These are phyloP conservation scores for Nasalis larvatus DNA, from an alignment of 2,113 vertebrate species.

Conservation along the genomic window DNA sequence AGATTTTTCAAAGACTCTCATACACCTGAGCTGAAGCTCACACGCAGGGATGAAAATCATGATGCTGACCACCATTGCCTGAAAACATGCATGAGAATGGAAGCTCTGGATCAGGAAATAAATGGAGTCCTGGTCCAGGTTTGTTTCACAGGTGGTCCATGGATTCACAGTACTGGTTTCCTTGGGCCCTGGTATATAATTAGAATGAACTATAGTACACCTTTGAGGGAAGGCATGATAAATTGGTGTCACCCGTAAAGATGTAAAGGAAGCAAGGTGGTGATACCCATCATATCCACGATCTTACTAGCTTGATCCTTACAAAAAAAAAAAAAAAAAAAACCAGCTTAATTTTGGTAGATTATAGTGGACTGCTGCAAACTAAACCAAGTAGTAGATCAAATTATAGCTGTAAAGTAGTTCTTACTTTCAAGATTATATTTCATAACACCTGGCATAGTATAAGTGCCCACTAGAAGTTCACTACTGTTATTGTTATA, in stretches of 20 bases:
- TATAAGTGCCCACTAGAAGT: neutral
- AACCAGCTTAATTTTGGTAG: neutral
- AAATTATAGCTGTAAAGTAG: neutral
- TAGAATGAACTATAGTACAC: neutral
- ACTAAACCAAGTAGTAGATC: neutral
- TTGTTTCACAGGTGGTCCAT: neutral
- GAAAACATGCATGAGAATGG: neutral
- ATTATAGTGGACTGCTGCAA: neutral
- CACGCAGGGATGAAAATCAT: neutral
- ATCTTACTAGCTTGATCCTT: neutral
- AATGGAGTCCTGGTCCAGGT: neutral
- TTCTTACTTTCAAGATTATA: neutral
- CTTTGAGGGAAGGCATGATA: no score
- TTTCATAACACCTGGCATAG: neutral
- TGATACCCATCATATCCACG: neutral
- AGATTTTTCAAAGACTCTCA: neutral
- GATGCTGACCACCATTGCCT: neutral
- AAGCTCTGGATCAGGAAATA: neutral
- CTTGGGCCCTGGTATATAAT: no score
- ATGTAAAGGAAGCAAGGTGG: neutral
- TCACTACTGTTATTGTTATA: neutral
- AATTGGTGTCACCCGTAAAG: neutral
- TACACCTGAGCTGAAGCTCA: neutral
- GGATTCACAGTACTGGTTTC: neutral
- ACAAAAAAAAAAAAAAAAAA: neutral